phyloP scores from a whole-genome alignment of 2,888 invertebrate genomes.

The Frankliniella fusca region DNA sequence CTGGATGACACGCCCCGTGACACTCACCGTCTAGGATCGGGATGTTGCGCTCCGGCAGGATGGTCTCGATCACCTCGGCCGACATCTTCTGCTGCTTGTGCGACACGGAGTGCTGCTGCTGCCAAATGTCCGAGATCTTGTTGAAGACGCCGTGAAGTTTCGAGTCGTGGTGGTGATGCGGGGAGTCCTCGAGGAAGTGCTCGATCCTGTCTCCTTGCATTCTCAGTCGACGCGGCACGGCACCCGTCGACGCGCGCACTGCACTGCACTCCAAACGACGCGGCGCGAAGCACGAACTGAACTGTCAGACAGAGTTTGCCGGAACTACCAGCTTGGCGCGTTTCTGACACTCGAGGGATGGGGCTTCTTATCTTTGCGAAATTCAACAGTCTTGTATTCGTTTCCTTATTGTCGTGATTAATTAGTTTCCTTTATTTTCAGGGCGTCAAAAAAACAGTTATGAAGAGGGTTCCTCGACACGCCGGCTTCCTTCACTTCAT shows the following conservation, averaged over 20 bases:
- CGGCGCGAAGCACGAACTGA: neutral
- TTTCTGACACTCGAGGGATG: neutral
- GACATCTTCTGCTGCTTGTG: constrained; percentile 35
- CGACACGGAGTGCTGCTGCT: constrained; percentile 37
- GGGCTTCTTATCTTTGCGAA: neutral
- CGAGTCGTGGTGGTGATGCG: constrained; percentile 36
- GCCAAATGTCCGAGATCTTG: constrained; percentile 40
- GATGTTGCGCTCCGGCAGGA: constrained; percentile 34
- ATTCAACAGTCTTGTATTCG: neutral
- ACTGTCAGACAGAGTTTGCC: no score
- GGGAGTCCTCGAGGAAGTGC: constrained; percentile 36
- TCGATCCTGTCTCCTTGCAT: constrained; percentile 37
- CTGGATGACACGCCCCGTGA: no score
- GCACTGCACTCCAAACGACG: neutral
- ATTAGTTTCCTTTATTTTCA: constrained; percentile 4
- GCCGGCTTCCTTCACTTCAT: neutral
- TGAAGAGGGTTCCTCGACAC: neutral
- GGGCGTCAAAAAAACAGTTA: neutral
- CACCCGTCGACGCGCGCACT: neutral
- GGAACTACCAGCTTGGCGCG: no score
- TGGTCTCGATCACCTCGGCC: constrained; percentile 36
- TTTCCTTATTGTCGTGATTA: neutral
- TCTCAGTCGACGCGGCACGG: neutral
- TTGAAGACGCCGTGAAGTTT: constrained; percentile 40
- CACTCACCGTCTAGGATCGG: constrained; percentile 12